A percentile compares a stretch with the other conserved stretches of the same genome.
These are phyloP conservation scores for Troides aeacus DNA, from an alignment of 2,888 invertebrate species.

Conservation along the genomic window DNA sequence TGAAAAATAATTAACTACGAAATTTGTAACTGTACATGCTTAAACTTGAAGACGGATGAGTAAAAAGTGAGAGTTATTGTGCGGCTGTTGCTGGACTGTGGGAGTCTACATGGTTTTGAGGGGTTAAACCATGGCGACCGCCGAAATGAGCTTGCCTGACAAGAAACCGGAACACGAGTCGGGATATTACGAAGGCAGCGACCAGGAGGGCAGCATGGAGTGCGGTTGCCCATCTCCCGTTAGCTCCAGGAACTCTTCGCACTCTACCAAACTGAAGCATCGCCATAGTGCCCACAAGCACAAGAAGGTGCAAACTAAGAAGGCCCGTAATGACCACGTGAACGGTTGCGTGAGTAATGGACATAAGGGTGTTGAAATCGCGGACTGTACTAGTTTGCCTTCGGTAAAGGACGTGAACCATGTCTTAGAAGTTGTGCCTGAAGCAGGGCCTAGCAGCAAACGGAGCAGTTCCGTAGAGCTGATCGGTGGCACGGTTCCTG, in stretches of 20 bases:
- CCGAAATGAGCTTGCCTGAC: conserved; percentile 81
- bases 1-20: conserved; percentile 30
- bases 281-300: conserved; percentile 63
- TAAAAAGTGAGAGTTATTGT: conserved; percentile 25
- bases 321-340: conserved; percentile 52
- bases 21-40: conserved; percentile 26
- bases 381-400: conserved; percentile 54
- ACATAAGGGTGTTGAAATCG: conserved; percentile 61
- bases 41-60: conserved; percentile 24
- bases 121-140: conserved; percentile 74
- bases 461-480: conserved; percentile 71
- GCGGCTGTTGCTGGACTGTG: conserved; percentile 32
- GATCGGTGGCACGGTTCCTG: conserved; percentile 67
- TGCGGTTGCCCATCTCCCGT: conserved; percentile 71
- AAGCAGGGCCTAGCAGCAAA: conserved; percentile 59
- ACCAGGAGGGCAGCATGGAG: conserved; percentile 82
- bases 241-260: conserved; percentile 72
- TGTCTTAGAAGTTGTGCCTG: conserved; percentile 48
- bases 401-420: conserved; percentile 49
- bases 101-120: conserved; percentile 64
- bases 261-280: conserved; percentile 64
- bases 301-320: conserved; percentile 63
- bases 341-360: conserved; percentile 56
- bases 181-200: conserved; percentile 90
- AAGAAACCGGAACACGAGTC: conserved; percentile 89